Conservation (phyloP, 2,888 invertebrate genomes). For the Cylloceria caligata region DNA sequence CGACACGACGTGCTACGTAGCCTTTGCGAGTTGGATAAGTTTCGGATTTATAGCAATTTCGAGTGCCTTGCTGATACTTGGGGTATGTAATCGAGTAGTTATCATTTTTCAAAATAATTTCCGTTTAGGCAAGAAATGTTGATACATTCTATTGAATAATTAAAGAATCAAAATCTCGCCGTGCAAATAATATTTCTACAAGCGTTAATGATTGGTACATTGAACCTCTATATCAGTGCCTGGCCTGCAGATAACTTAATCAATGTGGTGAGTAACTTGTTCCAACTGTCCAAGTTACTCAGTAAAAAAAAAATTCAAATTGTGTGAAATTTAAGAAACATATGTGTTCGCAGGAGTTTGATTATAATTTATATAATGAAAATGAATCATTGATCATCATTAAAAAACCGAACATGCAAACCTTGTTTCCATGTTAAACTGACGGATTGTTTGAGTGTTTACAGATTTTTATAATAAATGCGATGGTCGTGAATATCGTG, state of each 20-base stretch:
- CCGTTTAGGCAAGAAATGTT: no score
- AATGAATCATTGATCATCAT: no score
- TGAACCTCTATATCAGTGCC: neutral
- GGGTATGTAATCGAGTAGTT: constrained; percentile 3
- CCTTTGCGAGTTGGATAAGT: neutral
- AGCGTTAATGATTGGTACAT: neutral
- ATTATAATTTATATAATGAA: no score
- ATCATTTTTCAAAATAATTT: no score
- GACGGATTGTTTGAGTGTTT: no score
- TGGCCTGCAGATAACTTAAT: neutral
- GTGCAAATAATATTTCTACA: neutral
- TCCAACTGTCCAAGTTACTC: neutral
- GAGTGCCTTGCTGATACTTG: constrained; percentile 53
- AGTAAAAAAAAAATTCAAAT: neutral
- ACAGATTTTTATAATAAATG: no score
- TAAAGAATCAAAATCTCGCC: neutral
- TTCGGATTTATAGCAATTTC: constrained; percentile 39
- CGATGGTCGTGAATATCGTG: no score
- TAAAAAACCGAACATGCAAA: no score
- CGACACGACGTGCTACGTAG: constrained; percentile 4
- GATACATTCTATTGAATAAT: neutral
- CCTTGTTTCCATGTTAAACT: no score
- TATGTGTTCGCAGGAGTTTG: no score
- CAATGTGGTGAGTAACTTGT: neutral
- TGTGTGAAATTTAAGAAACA: neutral